Conservation (phyloP, 2,888 invertebrate species). For the Lomographa bimaculata region DNA sequence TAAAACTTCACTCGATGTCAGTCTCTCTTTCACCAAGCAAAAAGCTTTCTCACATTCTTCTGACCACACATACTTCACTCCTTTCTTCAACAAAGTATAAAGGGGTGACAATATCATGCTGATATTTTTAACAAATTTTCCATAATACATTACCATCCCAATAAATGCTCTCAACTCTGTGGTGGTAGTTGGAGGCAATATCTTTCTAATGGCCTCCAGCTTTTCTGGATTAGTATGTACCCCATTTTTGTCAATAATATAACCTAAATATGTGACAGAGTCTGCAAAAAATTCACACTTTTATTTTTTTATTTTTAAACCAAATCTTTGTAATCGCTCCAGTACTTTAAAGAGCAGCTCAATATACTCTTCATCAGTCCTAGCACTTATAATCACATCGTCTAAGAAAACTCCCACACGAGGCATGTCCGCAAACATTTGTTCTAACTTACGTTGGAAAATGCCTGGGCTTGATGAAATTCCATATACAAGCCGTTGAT, state of each 20-base stretch:
- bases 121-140: background rate
- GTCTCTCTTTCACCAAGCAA: background rate
- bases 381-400: slow-evolving; percentile 19
- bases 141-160: slow-evolving; percentile 3
- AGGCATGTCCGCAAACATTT: slow-evolving; percentile 28
- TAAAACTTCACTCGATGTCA: background rate
- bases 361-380: slow-evolving; percentile 8
- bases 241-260: slow-evolving; percentile 1
- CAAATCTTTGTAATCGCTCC: slow-evolving; percentile 2
- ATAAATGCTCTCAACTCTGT: background rate
- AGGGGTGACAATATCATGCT: background rate
- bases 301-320: slow-evolving; percentile 22
- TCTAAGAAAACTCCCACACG: slow-evolving; percentile 29
- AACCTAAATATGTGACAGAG: slow-evolving; percentile 24
- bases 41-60: background rate
- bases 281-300: slow-evolving; percentile 28
- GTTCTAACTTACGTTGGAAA: slow-evolving; percentile 28
- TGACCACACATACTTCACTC: background rate
- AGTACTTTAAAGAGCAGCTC: slow-evolving; percentile 20
- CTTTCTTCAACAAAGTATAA: background rate
- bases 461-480: slow-evolving; percentile 23
- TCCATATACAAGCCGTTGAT: slow-evolving; percentile 20
- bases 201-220: background rate
- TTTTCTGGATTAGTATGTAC: background rate
- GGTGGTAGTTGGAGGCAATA: background rate